Evolutionary conservation across 2,113 vertebrate species (phyloP).

Genomic region (Lanius ludovicianus): DNA sequence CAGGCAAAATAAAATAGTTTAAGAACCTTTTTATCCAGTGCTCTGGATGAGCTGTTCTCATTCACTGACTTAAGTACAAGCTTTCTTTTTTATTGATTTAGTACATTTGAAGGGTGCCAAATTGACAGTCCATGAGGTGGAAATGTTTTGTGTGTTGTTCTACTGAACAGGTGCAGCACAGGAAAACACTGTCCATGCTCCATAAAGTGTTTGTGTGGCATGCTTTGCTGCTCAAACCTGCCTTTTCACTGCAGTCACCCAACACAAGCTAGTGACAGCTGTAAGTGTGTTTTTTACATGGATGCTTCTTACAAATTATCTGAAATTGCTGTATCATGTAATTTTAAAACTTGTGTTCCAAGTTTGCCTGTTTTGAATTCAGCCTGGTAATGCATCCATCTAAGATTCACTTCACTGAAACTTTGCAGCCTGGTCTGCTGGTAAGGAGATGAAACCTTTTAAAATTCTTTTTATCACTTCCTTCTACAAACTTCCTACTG

Average conservation of each 20-base stretch:
- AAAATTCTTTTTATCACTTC: not conserved
- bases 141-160: conserved; percentile 40
- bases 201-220: not conserved
- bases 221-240: not conserved
- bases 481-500: not conserved
- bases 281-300: not conserved
- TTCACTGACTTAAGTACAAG: conserved; percentile 65
- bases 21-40: conserved; percentile 50
- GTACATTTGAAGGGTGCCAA: conserved; percentile 47
- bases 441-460: not conserved
- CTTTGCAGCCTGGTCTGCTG: not conserved
- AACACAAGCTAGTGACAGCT: not conserved
- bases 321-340: not conserved
- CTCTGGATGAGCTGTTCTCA: conserved; percentile 56
- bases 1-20: conserved; percentile 56
- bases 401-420: not conserved
- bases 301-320: not conserved
- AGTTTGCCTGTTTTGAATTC: not conserved
- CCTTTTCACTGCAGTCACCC: not conserved
- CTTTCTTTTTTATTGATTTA: conserved; percentile 33
- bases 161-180: conserved; percentile 29
- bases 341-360: not conserved
- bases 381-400: not conserved
- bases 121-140: not conserved
- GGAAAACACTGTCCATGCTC: not conserved